phyloP scores from a whole-genome alignment of 2,888 invertebrate species.

The Nomada ruficornis region DNA sequence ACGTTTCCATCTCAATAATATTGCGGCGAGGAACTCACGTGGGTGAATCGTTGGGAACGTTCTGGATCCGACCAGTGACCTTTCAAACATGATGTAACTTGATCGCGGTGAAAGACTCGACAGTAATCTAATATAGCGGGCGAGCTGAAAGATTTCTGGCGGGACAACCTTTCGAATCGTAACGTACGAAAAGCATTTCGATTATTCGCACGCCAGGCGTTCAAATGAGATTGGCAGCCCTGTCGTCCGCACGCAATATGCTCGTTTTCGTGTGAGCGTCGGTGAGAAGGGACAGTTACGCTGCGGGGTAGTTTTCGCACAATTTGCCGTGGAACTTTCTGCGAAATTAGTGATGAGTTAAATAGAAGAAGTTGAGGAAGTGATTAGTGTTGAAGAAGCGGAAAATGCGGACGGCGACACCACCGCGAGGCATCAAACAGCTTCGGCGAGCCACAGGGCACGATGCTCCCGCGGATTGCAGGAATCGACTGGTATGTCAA shows the following conservation, averaged over 20 bases:
- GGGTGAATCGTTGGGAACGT: conserved; percentile 42
- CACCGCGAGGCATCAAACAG: conserved; percentile 69
- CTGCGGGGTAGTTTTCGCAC: not conserved
- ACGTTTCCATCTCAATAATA: not conserved
- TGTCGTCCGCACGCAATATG: not conserved
- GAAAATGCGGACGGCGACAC: conserved; percentile 72
- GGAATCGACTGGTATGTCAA: conserved; percentile 66
- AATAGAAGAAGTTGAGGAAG: conserved; percentile 20
- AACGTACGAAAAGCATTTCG: not conserved
- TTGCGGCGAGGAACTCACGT: conserved; percentile 36
- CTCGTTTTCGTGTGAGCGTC: not conserved
- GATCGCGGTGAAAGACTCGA: conserved; percentile 43
- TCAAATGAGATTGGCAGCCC: not conserved
- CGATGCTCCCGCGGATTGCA: conserved; percentile 55
- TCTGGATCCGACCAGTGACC: conserved; percentile 54
- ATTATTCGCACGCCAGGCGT: conserved; percentile 7
- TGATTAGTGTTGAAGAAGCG: conserved; percentile 19
- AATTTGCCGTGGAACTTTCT: not conserved
- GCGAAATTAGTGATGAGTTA: conserved; percentile 14
- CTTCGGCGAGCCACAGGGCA: conserved; percentile 65
- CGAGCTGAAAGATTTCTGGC: conserved; percentile 25
- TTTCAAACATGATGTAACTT: conserved; percentile 59
- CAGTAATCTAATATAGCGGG: conserved; percentile 15
- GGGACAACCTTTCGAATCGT: conserved; percentile 34
- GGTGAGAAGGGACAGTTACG: not conserved